Evolutionary conservation across 2,113 vertebrate species (phyloP), one percentile per base, ranked within the genome.

Genomic region (Eptesicus fuscus): DNA sequence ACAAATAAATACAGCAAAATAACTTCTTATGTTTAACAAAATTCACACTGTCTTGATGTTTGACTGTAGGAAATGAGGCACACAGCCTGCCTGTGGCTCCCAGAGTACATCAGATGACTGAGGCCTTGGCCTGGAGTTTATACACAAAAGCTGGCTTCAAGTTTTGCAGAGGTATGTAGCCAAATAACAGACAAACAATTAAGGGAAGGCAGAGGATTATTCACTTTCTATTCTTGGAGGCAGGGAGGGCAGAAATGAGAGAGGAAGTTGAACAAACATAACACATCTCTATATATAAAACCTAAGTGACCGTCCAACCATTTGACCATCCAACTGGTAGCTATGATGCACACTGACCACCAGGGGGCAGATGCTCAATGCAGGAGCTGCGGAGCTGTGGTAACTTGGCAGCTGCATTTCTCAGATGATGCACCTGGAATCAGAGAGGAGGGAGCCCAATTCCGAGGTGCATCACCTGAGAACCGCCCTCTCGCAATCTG

Each of bases 91-190:
- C 13, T 30, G 1, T 37, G 40, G 40, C 14, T 61, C 35, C 20
- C 7, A 69, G 53, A n/a, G 28, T 23, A 25, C 13, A 2, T 18
- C 9, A 42, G 4, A 40, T 22, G 3, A 18, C 56, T 63, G 65
- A 59, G 18, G 1, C 0, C 59, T 32, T 17, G 2, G 14, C 3
- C 25, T 71, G 8, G 2, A 44, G 1, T 25, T 13, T 14, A 69
- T 0, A 47, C 4, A 35, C 16, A 44, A 44, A 83, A 53, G 2
- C 2, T 65, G 25, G 16, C 4, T 49, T 22, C 2, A 56, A 59
- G 5, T 28, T 93, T 70, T 94, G 18, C 4, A n/a, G 37, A 78
- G 4, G 7, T 8, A 28, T 11, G 7, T 14, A 59, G 7, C 1
- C 18, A 32, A 40, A 2, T 7, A 5, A 20, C 25, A 7, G 22